phyloP scores from a whole-genome alignment of 2,113 vertebrate species.

The Rhinopomastus cyanomelas region DNA sequence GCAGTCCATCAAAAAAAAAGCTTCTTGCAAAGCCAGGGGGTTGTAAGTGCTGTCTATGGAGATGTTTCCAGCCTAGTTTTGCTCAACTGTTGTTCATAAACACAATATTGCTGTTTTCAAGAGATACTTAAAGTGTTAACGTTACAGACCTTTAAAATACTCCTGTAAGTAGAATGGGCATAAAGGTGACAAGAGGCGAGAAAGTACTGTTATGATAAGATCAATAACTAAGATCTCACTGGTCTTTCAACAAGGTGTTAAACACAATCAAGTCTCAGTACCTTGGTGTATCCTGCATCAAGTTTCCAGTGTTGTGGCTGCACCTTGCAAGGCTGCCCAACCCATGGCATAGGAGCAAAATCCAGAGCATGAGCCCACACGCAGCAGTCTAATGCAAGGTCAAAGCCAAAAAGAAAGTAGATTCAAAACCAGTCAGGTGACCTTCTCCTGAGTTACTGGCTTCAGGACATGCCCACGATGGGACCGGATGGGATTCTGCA shows the following conservation, averaged over 20 bases:
- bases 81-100: not conserved
- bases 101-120: not conserved
- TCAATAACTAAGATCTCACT: fast-evolving
- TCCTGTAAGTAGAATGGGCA: not conserved
- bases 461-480: fast-evolving
- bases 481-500: not conserved
- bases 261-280: not conserved
- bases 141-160: not conserved
- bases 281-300: fast-evolving
- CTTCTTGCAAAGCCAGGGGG: not conserved
- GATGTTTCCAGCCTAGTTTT: not conserved
- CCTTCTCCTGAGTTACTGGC: not conserved
- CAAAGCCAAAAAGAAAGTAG: fast-evolving
- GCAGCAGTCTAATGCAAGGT: fast-evolving
- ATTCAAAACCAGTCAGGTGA: not conserved
- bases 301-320: not conserved
- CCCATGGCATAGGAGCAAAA: not conserved
- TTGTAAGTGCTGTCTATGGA: not conserved
- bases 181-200: not conserved
- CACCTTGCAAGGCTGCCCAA: fast-evolving
- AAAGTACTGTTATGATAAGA: not conserved
- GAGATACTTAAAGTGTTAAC: not conserved
- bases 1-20: not conserved
- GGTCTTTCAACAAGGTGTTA: not conserved
- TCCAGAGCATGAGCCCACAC: not conserved